Evolutionary conservation across 2,113 vertebrate species (phyloP), one percentile per base, ranked within the genome.

Genomic region (Sinocyclocheilus anophthalmus): DNA sequence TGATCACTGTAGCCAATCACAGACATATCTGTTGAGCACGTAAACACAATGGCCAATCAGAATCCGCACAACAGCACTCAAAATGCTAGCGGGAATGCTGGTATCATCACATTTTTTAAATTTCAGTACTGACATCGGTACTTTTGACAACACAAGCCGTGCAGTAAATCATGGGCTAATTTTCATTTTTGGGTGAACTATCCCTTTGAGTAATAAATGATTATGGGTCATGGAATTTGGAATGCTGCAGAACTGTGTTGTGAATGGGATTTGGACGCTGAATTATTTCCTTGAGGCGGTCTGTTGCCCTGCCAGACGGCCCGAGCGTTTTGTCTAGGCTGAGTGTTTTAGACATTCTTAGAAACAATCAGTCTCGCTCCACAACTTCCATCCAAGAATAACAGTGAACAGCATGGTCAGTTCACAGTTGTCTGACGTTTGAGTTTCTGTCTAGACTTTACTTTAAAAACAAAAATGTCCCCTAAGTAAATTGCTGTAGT

Each of bases 391-490:
- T 84, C 87, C 80, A 88, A 88, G 85, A 87, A 89, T 86, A 88
- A 90, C 86, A 83, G 67, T 42, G 26, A 88, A 48, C 84, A 87
- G 67, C 76, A 76, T 53, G 55, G 76, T 67, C 80, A 59, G 48
- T 80, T 81, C 55, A 76, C 30, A 84, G 76, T n/a, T 76, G 84
- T 26, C 42, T 87, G 69, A 87, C 73, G 69, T 70, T 84, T 55
- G 45, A 59, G 87, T 87, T 85, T 83, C 70, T 77, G 88, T 89
- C 86, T 89, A 88, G 88, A 88, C 85, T 75, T 81, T 57, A 81
- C 76, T 84, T 76, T 79, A 88, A 85, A 76, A 86, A 75, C 30
- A 83, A 70, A 57, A 87, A 59, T 84, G 48, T 73, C 59, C 42
- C 18, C 30, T 30, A 88, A 84, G 55, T 78, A 81, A 55, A 77